These are phyloP conservation scores for Thyatira batis DNA, from an alignment of 2,888 invertebrate genomes.

Conservation along the genomic window DNA sequence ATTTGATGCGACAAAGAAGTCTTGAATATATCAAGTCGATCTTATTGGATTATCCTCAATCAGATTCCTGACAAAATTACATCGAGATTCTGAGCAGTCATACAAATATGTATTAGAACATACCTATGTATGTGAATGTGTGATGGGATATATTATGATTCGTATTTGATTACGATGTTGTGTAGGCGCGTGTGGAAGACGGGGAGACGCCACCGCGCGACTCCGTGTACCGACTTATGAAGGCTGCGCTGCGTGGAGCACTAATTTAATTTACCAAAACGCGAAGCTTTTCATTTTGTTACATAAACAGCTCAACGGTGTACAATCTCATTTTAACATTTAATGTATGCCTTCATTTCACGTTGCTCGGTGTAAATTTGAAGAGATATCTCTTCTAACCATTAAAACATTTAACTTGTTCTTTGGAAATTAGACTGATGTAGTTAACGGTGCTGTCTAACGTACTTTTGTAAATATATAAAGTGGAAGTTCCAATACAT, in stretches of 20 bases:
- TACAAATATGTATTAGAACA: background rate
- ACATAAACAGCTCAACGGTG: conserved; percentile 38
- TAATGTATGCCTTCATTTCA: conserved; percentile 27
- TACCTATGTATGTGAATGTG: background rate
- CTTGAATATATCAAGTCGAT: background rate
- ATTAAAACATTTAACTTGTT: background rate
- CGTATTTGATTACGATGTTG: background rate
- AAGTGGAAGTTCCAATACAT: too few relatives aligned
- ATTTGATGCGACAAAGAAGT: background rate
- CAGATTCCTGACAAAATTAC: background rate
- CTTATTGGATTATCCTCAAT: background rate
- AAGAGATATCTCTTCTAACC: background rate
- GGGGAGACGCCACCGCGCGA: conserved; percentile 16
- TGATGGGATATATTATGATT: background rate
- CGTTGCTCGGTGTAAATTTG: conserved; percentile 12
- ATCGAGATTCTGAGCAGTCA: background rate
- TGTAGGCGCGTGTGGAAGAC: conserved; percentile 13
- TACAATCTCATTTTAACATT: conserved; percentile 43
- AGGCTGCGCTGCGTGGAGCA: conserved; percentile 28
- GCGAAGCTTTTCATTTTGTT: conserved; percentile 45
- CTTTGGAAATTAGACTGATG: too few relatives aligned
- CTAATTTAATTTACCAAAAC: conserved; percentile 56
- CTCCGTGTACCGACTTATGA: background rate
- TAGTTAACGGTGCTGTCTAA: too few relatives aligned
- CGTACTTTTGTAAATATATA: too few relatives aligned